Percentiles rank a stretch among this genome's conserved stretches.
Conservation (phyloP, 2,888 invertebrate genomes). For the Drosophila paramelanica region DNA sequence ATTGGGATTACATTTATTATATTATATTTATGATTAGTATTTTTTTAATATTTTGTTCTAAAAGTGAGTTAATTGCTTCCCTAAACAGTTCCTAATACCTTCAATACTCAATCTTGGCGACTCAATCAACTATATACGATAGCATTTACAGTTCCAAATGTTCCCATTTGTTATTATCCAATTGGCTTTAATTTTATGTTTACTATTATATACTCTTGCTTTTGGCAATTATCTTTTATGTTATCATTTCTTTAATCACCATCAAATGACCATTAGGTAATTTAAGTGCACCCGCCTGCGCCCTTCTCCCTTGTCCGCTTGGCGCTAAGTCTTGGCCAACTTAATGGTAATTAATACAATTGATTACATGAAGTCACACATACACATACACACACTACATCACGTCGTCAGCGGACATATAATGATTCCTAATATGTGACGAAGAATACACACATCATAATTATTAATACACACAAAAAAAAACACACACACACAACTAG, state of each 20-base stretch:
- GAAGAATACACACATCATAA: slow-evolving; percentile 19
- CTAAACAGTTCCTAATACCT: slow-evolving; percentile 36
- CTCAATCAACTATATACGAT: slow-evolving; percentile 8
- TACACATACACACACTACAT: slow-evolving; percentile 22
- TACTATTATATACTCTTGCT: background rate
- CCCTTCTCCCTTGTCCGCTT: slow-evolving; percentile 23
- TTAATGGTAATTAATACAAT: slow-evolving; percentile 74
- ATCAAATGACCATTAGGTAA: slow-evolving; percentile 45
- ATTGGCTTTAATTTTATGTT: background rate
- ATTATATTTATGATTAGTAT: background rate
- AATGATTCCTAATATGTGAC: slow-evolving; percentile 76
- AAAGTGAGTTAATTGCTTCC: slow-evolving; percentile 2
- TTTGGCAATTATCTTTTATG: slow-evolving; percentile 16
- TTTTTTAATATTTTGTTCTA: background rate
- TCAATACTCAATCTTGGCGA: background rate
- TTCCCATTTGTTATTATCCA: background rate
- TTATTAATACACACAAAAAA: slow-evolving; percentile 14
- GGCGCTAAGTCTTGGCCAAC: slow-evolving; percentile 69
- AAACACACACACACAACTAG: slow-evolving; percentile 48
- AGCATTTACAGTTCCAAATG: background rate
- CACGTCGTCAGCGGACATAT: slow-evolving; percentile 51
- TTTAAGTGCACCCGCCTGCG: slow-evolving; percentile 17
- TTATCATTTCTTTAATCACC: slow-evolving; percentile 12
- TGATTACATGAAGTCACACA: slow-evolving; percentile 59
- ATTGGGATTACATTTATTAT: background rate